A percentile compares a stretch with the other conserved stretches of the same genome.
phyloP scores from a whole-genome alignment of 2,888 invertebrate genomes.

The Sympetrum striolatum region DNA sequence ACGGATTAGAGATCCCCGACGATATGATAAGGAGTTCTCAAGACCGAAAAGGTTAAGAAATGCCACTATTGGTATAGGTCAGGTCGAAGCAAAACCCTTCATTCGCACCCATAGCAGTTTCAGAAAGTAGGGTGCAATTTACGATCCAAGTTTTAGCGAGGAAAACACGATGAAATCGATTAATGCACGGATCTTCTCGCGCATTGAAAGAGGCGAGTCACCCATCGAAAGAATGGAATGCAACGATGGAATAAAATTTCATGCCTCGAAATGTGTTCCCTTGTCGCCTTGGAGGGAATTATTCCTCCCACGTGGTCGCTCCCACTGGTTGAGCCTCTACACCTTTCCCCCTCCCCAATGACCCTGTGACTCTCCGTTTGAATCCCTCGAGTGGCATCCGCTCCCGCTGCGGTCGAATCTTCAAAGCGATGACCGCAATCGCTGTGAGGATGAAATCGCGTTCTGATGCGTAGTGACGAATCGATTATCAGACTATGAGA shows the following conservation, averaged over 20 bases:
- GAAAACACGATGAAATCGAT: background rate
- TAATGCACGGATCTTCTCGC: background rate
- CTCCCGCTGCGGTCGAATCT: background rate
- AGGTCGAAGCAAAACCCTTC: no score
- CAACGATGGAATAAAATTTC: background rate
- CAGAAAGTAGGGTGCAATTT: no score
- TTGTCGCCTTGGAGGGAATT: background rate
- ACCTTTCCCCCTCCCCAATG: background rate
- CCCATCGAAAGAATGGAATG: background rate
- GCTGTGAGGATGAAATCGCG: no score
- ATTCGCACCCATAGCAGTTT: no score
- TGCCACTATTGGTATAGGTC: no score
- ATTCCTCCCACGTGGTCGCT: background rate
- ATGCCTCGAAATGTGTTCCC: background rate
- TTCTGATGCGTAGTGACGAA: no score
- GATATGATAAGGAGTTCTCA: no score
- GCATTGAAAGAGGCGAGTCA: background rate
- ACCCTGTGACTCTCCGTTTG: background rate
- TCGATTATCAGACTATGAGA: no score
- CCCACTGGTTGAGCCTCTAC: background rate
- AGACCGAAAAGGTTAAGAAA: no score
- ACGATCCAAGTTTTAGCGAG: no score
- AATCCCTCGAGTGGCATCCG: background rate
- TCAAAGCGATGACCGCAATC: no score
- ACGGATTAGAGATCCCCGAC: no score